phyloP scores from a whole-genome alignment of 2,113 vertebrate genomes.

The Halcyon senegalensis region DNA sequence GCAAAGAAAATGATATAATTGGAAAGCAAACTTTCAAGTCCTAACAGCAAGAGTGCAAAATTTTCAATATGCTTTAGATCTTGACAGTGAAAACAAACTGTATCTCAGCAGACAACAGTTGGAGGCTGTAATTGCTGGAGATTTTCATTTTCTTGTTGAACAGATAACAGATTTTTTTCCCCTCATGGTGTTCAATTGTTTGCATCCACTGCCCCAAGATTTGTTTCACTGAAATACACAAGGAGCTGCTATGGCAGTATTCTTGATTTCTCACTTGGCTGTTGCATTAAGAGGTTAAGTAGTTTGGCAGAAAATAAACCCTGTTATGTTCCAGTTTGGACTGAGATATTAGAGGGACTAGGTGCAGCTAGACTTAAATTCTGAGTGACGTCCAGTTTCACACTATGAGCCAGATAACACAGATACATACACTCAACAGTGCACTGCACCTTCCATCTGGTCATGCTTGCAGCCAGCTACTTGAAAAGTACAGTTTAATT shows the following conservation, averaged over 20 bases:
- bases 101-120: not conserved
- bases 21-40: not conserved
- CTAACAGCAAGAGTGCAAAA: not conserved
- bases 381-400: no score
- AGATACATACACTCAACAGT: no score
- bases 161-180: not conserved
- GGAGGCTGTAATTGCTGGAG: not conserved
- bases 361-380: no score
- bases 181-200: not conserved
- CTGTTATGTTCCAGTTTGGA: no score
- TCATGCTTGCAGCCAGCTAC: no score
- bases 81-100: not conserved
- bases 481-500: no score
- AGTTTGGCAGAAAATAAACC: no score
- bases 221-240: not conserved
- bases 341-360: no score
- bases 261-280: not conserved
- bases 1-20: not conserved
- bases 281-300: no score
- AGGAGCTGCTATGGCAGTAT: not conserved
- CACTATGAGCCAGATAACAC: no score
- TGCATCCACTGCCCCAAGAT: not conserved
- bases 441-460: no score
- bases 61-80: not conserved
- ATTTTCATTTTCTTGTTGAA: not conserved